phyloP scores from a whole-genome alignment of 2,797 vertebrate species.

The Odontamblyopus rebecca region DNA sequence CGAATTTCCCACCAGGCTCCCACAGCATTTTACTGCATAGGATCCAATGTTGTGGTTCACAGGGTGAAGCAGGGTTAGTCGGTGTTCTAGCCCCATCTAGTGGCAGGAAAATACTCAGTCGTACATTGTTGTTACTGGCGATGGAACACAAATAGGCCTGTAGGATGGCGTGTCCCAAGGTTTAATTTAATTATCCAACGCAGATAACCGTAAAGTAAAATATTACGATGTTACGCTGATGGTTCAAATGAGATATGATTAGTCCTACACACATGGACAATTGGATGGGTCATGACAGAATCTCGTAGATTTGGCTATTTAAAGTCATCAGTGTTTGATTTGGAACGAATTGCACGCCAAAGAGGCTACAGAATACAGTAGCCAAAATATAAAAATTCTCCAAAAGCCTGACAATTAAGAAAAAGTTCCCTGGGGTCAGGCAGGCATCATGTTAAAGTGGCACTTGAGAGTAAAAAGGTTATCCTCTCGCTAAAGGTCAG shows the following conservation, averaged over 20 bases:
- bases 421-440: too few relatives aligned
- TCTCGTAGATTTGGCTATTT: background rate
- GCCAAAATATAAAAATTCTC: too few relatives aligned
- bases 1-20: conserved; percentile 70
- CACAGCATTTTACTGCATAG: conserved; percentile 4
- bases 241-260: too few relatives aligned
- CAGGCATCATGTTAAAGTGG: background rate
- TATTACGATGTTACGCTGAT: too few relatives aligned
- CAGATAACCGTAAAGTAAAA: too few relatives aligned
- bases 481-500: background rate
- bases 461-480: background rate
- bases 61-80: conserved; percentile 17
- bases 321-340: too few relatives aligned
- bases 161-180: background rate
- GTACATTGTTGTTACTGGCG: background rate
- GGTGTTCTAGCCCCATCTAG: conserved; percentile 76
- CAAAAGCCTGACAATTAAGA: background rate
- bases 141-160: background rate
- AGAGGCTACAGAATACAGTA: too few relatives aligned
- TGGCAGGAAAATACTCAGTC: conserved; percentile 20
- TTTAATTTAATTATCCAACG: too few relatives aligned
- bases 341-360: too few relatives aligned
- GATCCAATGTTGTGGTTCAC: background rate
- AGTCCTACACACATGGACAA: too few relatives aligned
- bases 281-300: background rate